Conservation (phyloP, 2,113 vertebrate species). For the Pelmatolapia mariae region DNA sequence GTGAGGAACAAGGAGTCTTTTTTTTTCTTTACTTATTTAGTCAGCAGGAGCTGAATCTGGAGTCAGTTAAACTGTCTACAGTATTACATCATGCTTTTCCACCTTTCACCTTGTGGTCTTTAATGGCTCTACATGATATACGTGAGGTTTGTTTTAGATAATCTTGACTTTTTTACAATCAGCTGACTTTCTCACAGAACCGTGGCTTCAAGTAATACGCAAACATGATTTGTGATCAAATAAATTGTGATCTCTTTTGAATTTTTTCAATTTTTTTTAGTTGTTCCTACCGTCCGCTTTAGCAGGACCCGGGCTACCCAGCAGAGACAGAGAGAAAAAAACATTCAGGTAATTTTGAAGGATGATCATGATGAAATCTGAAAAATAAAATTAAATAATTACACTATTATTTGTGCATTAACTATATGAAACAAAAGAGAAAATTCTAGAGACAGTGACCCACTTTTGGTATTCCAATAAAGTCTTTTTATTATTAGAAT, state of each 20-base stretch:
- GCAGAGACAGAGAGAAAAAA: slow-evolving; percentile 19
- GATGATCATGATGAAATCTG: slow-evolving; percentile 35
- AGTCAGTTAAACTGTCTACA: background rate
- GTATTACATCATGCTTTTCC: background rate
- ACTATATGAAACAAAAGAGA: background rate
- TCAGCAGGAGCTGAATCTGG: background rate
- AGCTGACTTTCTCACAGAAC: background rate
- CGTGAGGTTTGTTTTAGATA: slow-evolving; percentile 1
- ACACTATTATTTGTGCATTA: background rate
- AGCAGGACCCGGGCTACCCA: background rate
- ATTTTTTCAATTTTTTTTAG: background rate
- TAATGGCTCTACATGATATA: background rate
- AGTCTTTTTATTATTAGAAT: background rate
- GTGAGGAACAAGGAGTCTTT: background rate
- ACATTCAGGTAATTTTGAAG: background rate
- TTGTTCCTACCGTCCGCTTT: slow-evolving; percentile 4
- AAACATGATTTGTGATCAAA: background rate
- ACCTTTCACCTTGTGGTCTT: background rate
- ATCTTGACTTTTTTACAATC: background rate
- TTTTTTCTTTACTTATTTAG: background rate
- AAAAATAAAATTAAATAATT: background rate
- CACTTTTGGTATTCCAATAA: background rate
- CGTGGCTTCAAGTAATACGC: fast-evolving
- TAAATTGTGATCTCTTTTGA: background rate
- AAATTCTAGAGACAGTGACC: background rate